Base-by-base conservation (phyloP, 2,797 vertebrate species). In the Dicrostonyx torquatus region DNA sequence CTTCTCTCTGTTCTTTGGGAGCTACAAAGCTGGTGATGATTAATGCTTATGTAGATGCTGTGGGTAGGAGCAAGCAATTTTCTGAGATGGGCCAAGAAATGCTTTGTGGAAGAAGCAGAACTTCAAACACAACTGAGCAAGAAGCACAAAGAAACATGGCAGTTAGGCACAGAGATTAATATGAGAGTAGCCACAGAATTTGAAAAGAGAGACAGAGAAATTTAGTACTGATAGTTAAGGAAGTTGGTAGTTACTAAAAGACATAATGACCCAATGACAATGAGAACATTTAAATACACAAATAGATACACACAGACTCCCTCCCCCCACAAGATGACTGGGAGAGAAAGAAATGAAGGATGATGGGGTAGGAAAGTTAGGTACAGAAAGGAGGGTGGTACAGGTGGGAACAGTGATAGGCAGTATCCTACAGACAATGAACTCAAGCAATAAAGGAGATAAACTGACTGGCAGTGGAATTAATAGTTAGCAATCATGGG, bases 51-150 rank as follows among this genome's bases (percentile, higher is more conserved):
- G 60, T 18, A 78, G 73, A 66, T 87, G 68, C 2, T 88, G 15
- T 62, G 90, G n/a, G 29, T 7, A 15, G 58, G 53, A 77, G 40
- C 34, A 78, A 37, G 37, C 53, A 53, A 78, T 79, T 94, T 96
- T 45, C 85, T 70, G 68, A 45, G 31, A 77, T 68, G 20, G 22
- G 89, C 53, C 43, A 84, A 80, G 86, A 85, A 87, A 62, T 43
- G 73, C 50, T 93, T 50, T 90, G 53, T 88, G 64, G 24, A 89
- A 24, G 24, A 58, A 5, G 20, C 3, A 94, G 50, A 62, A 85
- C 22, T 80, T 72, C 10, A 96, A 92, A 85, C 18, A 82, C 1
- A 43, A 88, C 68, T 24, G n/a, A 91, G 45, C 34, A 87, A 89
- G 72, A 90, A 45, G 58, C 29, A 89, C 62, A 45, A 92, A 73